These are phyloP conservation scores for Dasysyrphus tricinctus DNA, from an alignment of 2,888 invertebrate genomes.

Conservation along the genomic window DNA sequence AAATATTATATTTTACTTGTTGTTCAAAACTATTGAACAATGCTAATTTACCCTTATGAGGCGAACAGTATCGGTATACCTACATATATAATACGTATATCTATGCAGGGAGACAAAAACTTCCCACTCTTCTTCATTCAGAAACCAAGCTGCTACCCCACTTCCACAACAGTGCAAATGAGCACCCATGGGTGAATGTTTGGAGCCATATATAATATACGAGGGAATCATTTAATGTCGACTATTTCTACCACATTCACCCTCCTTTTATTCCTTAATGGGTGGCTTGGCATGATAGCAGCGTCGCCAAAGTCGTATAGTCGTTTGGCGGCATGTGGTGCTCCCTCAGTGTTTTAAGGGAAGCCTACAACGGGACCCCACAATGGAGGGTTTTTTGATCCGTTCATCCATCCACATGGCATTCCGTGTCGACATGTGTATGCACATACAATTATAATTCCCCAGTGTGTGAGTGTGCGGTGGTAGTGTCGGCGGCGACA, in stretches of 20 bases:
- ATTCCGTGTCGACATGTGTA: constrained; percentile 74
- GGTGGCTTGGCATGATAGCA: constrained; percentile 67
- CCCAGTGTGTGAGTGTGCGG: constrained; percentile 47
- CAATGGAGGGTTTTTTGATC: constrained; percentile 59
- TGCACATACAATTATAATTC: constrained; percentile 75
- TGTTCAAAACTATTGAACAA: constrained; percentile 1
- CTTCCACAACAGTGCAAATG: constrained; percentile 71
- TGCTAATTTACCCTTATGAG: constrained; percentile 8
- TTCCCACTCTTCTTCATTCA: constrained; percentile 29
- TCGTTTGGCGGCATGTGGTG: constrained; percentile 75
- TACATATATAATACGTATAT: neutral
- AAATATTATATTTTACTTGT: neutral
- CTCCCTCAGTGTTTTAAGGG: constrained; percentile 68
- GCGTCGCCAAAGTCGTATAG: constrained; percentile 40
- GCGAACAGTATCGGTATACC: neutral
- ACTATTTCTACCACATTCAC: constrained; percentile 51
- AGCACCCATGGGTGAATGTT: constrained; percentile 75
- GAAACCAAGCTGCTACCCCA: constrained; percentile 40
- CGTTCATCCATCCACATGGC: constrained; percentile 74
- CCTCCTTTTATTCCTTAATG: constrained; percentile 38
- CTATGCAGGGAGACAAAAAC: constrained; percentile 2
- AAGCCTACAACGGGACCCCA: constrained; percentile 53
- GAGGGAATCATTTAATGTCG: constrained; percentile 75
- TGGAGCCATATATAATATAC: constrained; percentile 75
- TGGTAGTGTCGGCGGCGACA: constrained; percentile 36